Conservation (phyloP, 2,797 vertebrate species). For the Sorex maritimensis region DNA sequence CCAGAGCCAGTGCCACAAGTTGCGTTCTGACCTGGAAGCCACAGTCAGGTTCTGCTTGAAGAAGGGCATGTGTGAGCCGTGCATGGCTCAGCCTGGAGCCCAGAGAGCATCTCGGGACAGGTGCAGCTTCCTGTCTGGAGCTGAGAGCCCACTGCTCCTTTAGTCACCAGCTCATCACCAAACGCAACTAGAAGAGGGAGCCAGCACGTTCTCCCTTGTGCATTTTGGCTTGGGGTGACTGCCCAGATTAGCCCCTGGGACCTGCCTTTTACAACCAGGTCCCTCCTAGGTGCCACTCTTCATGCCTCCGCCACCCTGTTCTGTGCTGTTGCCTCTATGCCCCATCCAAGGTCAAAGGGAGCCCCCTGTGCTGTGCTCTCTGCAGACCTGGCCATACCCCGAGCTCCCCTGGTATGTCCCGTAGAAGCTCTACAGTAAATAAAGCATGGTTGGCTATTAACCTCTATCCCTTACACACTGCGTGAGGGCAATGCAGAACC, state of each 20-base stretch:
- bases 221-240: background rate
- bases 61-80: background rate
- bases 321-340: no score
- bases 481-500: no score
- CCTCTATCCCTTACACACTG: no score
- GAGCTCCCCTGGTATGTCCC: background rate
- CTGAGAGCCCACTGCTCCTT: background rate
- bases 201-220: background rate
- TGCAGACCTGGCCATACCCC: background rate
- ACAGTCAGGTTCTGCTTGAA: background rate
- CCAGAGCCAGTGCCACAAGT: background rate
- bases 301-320: rapidly evolving
- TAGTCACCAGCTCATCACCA: background rate
- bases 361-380: no score
- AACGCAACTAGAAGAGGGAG: conserved; percentile 29
- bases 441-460: background rate
- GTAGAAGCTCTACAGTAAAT: background rate
- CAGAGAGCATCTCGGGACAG: background rate
- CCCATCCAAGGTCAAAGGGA: no score
- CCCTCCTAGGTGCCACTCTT: rapidly evolving
- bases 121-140: no score
- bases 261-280: background rate
- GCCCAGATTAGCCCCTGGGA: no score
- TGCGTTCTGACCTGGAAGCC: background rate
- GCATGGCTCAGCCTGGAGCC: background rate